Evolutionary conservation across 2,888 invertebrate species (phyloP).

Genomic region (Caenorhabditis zanzibari): DNA sequence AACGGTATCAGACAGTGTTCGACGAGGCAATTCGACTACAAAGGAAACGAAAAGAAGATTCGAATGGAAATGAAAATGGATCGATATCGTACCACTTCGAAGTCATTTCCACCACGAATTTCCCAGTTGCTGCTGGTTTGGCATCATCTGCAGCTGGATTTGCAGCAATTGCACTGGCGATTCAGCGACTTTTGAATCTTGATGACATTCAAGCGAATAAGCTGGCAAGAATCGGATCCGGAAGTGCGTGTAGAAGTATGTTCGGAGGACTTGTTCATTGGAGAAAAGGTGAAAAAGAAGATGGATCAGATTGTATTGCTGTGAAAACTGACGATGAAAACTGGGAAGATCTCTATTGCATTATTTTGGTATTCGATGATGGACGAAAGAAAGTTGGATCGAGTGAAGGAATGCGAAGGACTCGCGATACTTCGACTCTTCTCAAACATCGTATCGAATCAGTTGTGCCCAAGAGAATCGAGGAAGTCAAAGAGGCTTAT

Average conservation of each 20-base stretch:
- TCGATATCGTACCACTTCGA: constrained; percentile 37
- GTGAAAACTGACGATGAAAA: constrained; percentile 27
- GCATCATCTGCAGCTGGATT: constrained; percentile 99
- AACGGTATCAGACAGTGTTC: constrained; percentile 75
- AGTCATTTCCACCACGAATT: constrained; percentile 90
- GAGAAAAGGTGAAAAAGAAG: constrained; percentile 87
- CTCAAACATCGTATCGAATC: constrained; percentile 89
- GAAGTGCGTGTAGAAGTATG: constrained; percentile 96
- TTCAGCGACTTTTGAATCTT: constrained; percentile 78
- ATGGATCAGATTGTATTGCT: constrained; percentile 88
- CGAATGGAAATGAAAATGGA: background rate
- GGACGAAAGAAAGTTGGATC: constrained; percentile 77
- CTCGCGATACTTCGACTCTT: constrained; percentile 90
- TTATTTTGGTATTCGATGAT: constrained; percentile 90
- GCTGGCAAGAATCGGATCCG: constrained; percentile 87
- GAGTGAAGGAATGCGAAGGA: constrained; percentile 92
- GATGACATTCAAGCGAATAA: constrained; percentile 76
- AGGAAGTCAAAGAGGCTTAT: constrained; percentile 86
- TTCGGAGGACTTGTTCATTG: constrained; percentile 96
- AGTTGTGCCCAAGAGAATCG: constrained; percentile 89
- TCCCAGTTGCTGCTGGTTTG: constrained; percentile 97
- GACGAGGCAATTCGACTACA: constrained; percentile 65
- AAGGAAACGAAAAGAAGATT: constrained; percentile 49
- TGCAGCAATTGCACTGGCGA: constrained; percentile 86
- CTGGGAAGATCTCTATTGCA: constrained; percentile 93